Evolutionary conservation across 37 sponge, comb jelly and placozoan genomes (phyloP).

Genomic region (Ephydatia muelleri): DNA sequence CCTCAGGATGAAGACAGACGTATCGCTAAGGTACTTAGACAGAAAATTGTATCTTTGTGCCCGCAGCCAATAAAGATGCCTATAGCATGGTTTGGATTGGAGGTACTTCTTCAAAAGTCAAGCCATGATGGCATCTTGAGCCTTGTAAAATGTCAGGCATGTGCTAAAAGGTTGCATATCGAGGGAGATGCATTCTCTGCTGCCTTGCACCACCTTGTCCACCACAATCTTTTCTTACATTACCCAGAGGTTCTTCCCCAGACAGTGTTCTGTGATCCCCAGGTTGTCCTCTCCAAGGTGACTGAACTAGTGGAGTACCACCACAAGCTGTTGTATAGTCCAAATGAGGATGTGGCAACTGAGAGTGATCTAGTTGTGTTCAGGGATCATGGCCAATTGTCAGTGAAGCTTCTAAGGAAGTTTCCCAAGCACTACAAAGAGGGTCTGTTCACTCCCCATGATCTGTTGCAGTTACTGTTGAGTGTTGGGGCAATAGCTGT

Average conservation of each 20-base stretch:
- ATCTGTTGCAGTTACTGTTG: neutral
- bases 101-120: neutral
- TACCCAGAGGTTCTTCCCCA: constrained; percentile 1
- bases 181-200: neutral
- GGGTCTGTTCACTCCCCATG: neutral
- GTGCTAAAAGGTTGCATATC: neutral
- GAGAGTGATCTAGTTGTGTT: neutral
- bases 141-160: neutral
- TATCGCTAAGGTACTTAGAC: neutral
- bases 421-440: neutral
- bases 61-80: neutral
- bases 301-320: constrained; percentile 8
- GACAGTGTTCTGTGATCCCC: neutral
- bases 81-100: constrained; percentile 6
- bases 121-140: neutral
- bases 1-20: constrained; percentile 3
- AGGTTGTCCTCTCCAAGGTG: constrained; percentile 9
- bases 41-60: neutral
- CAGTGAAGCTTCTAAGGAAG: neutral
- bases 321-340: neutral
- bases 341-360: neutral
- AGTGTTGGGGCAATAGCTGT: neutral
- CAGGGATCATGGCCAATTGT: constrained; percentile 4
- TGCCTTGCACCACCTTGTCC: neutral
- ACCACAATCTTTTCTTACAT: constrained; percentile 9